phyloP scores from a whole-genome alignment of 2,888 invertebrate genomes.

The Cryptus viduatorius region DNA sequence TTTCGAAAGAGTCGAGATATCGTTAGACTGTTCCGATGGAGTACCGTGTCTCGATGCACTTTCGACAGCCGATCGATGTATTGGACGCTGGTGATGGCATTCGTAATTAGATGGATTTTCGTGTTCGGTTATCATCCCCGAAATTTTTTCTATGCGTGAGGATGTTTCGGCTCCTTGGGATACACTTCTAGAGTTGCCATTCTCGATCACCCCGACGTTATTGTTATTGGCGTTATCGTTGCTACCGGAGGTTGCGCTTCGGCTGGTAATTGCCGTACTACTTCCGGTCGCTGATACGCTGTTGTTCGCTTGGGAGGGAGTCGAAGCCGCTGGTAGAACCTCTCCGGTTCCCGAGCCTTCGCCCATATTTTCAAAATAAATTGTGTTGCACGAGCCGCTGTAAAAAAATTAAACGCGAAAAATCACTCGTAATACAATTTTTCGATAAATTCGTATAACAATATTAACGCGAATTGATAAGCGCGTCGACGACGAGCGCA shows the following conservation, averaged over 20 bases:
- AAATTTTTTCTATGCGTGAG: slow-evolving; percentile 26
- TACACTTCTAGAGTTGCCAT: slow-evolving; percentile 47
- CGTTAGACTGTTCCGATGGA: slow-evolving; percentile 70
- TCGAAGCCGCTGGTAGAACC: slow-evolving; percentile 69
- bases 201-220: slow-evolving; percentile 18
- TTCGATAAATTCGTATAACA: background rate
- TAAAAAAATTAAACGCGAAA: background rate
- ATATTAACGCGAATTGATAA: background rate
- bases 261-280: slow-evolving; percentile 9
- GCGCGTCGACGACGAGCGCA: background rate
- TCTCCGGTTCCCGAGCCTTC: slow-evolving; percentile 76
- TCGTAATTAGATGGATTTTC: slow-evolving; percentile 72
- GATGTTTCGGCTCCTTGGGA: background rate
- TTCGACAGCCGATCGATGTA: slow-evolving; percentile 73
- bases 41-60: slow-evolving; percentile 61
- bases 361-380: slow-evolving; percentile 81
- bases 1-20: slow-evolving; percentile 77
- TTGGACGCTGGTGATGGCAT: slow-evolving; percentile 76
- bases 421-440: background rate
- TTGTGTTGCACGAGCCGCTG: slow-evolving; percentile 80
- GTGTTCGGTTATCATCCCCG: slow-evolving; percentile 66
- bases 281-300: slow-evolving; percentile 15
- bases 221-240: slow-evolving; percentile 58
- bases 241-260: slow-evolving; percentile 70
- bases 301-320: slow-evolving; percentile 36